Conservation (phyloP, 2,888 invertebrate genomes). For the Dendrolimus pini region DNA sequence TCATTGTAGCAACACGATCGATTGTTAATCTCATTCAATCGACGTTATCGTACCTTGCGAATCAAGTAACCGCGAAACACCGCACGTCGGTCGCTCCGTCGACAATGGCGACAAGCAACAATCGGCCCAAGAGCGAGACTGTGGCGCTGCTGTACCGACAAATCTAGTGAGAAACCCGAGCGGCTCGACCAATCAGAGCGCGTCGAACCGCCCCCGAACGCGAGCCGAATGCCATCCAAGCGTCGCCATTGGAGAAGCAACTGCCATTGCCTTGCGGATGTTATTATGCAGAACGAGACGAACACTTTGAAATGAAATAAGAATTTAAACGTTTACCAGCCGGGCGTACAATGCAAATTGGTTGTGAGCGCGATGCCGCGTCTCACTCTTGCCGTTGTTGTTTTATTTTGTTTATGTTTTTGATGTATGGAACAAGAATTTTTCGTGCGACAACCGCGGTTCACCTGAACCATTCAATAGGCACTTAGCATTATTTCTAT, state of each 20-base stretch:
- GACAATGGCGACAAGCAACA: slow-evolving; percentile 74
- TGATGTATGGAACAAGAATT: slow-evolving; percentile 41
- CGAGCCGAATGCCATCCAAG: slow-evolving; percentile 45
- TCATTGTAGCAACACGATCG: slow-evolving; percentile 45
- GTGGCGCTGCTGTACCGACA: slow-evolving; percentile 65
- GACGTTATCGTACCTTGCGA: slow-evolving; percentile 50
- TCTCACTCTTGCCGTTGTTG: slow-evolving; percentile 52
- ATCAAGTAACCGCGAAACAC: slow-evolving; percentile 46
- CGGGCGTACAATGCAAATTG: slow-evolving; percentile 69
- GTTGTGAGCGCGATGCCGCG: slow-evolving; percentile 58
- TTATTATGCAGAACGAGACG: slow-evolving; percentile 73
- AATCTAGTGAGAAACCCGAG: slow-evolving; percentile 69
- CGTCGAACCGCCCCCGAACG: slow-evolving; percentile 66
- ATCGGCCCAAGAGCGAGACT: slow-evolving; percentile 60
- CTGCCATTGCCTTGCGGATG: slow-evolving; percentile 74
- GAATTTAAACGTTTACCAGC: slow-evolving; percentile 72
- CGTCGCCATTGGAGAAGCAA: slow-evolving; percentile 68
- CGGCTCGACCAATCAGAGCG: slow-evolving; percentile 51
- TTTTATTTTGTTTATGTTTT: slow-evolving; percentile 44
- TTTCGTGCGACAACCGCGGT: slow-evolving; percentile 38
- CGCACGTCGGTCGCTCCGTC: slow-evolving; percentile 55
- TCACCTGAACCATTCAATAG: slow-evolving; percentile 36
- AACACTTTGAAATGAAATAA: slow-evolving; percentile 67
- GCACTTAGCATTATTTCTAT: slow-evolving; percentile 38
- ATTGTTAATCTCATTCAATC: slow-evolving; percentile 32